Base-by-base conservation (phyloP, 2,797 vertebrate species). In the Pelobates cultripes region DNA sequence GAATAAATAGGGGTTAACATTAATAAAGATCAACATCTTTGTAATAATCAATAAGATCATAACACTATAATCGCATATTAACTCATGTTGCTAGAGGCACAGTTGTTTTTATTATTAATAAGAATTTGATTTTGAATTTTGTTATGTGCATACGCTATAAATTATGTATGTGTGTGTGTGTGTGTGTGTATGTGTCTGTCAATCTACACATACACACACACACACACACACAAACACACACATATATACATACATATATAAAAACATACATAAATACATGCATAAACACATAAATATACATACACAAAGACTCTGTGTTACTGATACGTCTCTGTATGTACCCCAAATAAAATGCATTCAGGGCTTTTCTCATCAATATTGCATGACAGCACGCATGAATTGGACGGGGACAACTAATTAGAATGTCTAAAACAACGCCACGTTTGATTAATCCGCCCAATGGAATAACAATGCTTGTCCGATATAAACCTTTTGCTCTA, bases 1-100 rank as follows among this genome's bases (percentile, higher is more conserved):
- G 68, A 43, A 70, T n/a, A 45, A n/a, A 70, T 2, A 28, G 15
- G 43, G 68, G 68, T 70, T 70, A 70, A 70, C 42, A n/a, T 70
- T 15, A 70, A 70, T 44, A 70, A 41, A 44, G 43, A 70, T 45
- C 68, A 64, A 10, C 61, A 7, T 40, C 12, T 10, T 28, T 64
- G n/a, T 64, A 64, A 64, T 3, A 40, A 64, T 64, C 61, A 40
- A 64, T 64, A 64, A 7, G 61, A 64, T 40, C n/a, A 64, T 40
- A 4, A 40, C 28, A 40, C n/a, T 1, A 3, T 64, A 40, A 28
- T 64, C 28, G 4, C 14, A 64, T 12, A 60, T 60, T 60, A 7
- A n/a, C 57, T 60, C 57, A 60, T 60, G 57, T 13, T 60, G 57
- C 57, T 15, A 60, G 57, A 15, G 15, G 57, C 57, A 51, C 47